Evolutionary conservation across 2,888 invertebrate genomes (phyloP), one percentile per base, ranked within the genome.

Genomic region (Lithophane semibrunnea): DNA sequence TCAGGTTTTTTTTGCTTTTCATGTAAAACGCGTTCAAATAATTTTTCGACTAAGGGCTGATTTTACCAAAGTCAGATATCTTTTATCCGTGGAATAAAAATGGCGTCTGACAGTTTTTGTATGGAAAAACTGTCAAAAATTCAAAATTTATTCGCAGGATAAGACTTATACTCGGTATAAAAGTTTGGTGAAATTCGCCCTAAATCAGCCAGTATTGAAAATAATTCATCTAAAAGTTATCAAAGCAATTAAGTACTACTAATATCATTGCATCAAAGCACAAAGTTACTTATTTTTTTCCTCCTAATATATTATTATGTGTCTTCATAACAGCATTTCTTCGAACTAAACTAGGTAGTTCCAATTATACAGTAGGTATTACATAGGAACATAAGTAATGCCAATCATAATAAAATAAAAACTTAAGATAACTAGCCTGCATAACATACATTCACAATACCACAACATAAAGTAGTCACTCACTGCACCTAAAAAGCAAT

Each of bases 371-470:
- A 4, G 24, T 18, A 44, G 64, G 42, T n/a, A 29, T 66, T 49
- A 49, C 21, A 24, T n/a, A 49, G 42, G 13, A 42, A 70, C 16
- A 21, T 16, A 42, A 16, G 16, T 18, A 49, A 47, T 58, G 2
- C 42, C 12, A 66, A 78, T 66, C 10, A 60, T 42, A 76, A 52
- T 60, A 44, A 58, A 52, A 79, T 16, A n/a, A 68, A 64, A 76
- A 79, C 42, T 18, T 44, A n/a, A 75, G 4, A 54, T 13, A 54
- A 44, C 24, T n/a, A 47, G 21, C 47, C 44, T 52, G 13, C 29
- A 21, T 47, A 60, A 77, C 16, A 77, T 56, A 64, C 29, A 79
- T 52, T 44, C 44, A 69, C 61, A 73, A 47, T 37, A 54, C 7
- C 12, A 49, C 24, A 60, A 73, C 54, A 18, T 56, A 24, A 75